Conservation (phyloP, 2,888 invertebrate genomes). For the Pantelozetes paolii region DNA sequence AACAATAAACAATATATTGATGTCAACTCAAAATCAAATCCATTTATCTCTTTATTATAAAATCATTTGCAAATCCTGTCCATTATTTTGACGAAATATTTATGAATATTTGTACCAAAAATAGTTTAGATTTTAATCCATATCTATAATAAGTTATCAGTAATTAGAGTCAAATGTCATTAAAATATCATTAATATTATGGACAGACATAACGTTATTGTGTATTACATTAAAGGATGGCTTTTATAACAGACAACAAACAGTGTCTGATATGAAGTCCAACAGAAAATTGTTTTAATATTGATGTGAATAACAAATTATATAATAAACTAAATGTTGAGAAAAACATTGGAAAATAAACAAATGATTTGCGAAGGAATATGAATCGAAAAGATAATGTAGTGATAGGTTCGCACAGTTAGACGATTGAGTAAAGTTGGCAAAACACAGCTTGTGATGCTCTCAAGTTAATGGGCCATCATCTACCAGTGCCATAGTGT, state of each 20-base stretch:
- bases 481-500: background rate
- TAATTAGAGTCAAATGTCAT: conserved; percentile 28
- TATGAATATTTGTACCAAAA: too few relatives aligned
- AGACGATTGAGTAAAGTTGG: conserved; percentile 9
- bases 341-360: background rate
- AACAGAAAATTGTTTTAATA: conserved; percentile 20
- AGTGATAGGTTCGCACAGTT: background rate
- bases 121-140: too few relatives aligned
- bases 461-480: background rate
- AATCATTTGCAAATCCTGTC: too few relatives aligned
- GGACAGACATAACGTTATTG: background rate
- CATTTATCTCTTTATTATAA: too few relatives aligned
- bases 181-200: conserved; percentile 10
- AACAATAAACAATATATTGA: too few relatives aligned
- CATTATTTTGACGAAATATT: too few relatives aligned
- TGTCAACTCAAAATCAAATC: too few relatives aligned
- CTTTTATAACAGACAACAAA: background rate
- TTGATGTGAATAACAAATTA: conserved; percentile 33
- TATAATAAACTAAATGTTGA: conserved; percentile 25
- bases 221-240: background rate
- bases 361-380: conserved; percentile 18
- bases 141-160: background rate
- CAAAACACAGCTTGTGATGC: conserved; percentile 29
- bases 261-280: conserved; percentile 8
- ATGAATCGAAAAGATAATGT: conserved; percentile 20